Base-by-base conservation (phyloP, 2,797 vertebrate genomes). In the Phrynocephalus forsythii region DNA sequence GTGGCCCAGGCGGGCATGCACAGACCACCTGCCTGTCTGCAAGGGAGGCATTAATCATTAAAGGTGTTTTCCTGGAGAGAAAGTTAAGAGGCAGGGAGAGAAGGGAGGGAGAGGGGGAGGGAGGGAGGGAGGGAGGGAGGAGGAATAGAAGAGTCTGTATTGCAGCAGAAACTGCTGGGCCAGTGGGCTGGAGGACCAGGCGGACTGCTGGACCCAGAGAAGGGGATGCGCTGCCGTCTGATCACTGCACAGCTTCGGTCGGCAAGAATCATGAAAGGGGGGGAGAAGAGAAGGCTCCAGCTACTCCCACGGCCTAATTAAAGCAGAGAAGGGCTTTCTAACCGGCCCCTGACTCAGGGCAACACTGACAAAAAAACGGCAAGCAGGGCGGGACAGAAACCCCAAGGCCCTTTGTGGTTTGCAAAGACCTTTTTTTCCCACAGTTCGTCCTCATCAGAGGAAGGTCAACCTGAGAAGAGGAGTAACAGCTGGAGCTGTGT, bases 31-130 rank as follows among this genome's bases (percentile, higher is more conserved):
- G 94, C 85, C 93, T 90, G 94, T 76, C 93, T 95, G 94, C 94
- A 91, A 9, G 9, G 86, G 93, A 93, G 95, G 91, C 91, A 95
- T 96, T 95, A 96, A 97, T 96, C 95, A 95, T 96, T 95, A 95
- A 95, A 93, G 92, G 92, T 85, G 28, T 90, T 88, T 87, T 94
- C 89, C 90, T 66, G 76, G 85, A 91, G 60, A 90, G 88, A 82
- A 78, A 16, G 85, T 63, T 5, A 71, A 81, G 71, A 63, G 80
- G 50, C n/a, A 69, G 86, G 9, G 6, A 6, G 44, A 50, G n/a
- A 28, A 38, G 72, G 82, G 2, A 5, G 6, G 20, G 63, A 86
- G 86, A 50, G 11, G 20, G 22, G 38, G 44, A 50, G 9, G 3
- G 48, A 52, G 2, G 82, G 6, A 52, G 22, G 38, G 44, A 50